Evolutionary conservation across 2,797 vertebrate genomes (phyloP), one percentile per base, ranked within the genome.

Genomic region (Taeniopygia guttata): DNA sequence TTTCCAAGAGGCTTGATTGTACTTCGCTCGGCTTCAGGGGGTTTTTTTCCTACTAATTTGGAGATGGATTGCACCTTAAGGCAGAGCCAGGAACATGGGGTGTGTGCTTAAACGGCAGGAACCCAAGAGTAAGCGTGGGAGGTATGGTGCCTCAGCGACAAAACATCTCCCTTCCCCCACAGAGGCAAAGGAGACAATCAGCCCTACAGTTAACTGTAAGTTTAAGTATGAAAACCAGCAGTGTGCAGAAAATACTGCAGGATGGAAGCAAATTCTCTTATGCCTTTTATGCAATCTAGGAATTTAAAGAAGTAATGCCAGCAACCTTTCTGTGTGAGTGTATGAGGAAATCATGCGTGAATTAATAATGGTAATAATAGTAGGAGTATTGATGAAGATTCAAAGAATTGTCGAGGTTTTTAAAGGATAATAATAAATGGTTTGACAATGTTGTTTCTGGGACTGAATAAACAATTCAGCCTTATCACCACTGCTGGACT

Each of bases 1-100:
- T 97, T 96, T 96, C 79, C 48, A 93, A 75, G 84, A 93, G 83
- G 77, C 80, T 94, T 95, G 94, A 95, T 94, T 93, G 74, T 92
- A 73, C 83, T 93, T 90, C 2, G 0, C 56, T 76, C 77, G 86
- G 48, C 80, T 82, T 86, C 67, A 87, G 74, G 80, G 45, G 1
- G 2, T 55, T 86, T 94, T 92, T 85, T 62, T 13, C 10, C 43
- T 77, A 42, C 83, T 93, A 81, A 91, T 95, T 52, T 91, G 80
- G 80, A 91, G 83, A 95, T 70, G 91, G 93, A 97, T 83, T 96
- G 94, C 78, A 90, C 83, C 93, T 93, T 70, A 86, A 94, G 87
- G 80, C 91, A 87, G 77, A 93, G 67, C 85, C 87, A 94, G 74
- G 91, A 94, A 68, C 77, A 85, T 11, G 70, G 79, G 70, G 67